phyloP scores from a whole-genome alignment of 2,113 vertebrate genomes.

The Balaeniceps rex region DNA sequence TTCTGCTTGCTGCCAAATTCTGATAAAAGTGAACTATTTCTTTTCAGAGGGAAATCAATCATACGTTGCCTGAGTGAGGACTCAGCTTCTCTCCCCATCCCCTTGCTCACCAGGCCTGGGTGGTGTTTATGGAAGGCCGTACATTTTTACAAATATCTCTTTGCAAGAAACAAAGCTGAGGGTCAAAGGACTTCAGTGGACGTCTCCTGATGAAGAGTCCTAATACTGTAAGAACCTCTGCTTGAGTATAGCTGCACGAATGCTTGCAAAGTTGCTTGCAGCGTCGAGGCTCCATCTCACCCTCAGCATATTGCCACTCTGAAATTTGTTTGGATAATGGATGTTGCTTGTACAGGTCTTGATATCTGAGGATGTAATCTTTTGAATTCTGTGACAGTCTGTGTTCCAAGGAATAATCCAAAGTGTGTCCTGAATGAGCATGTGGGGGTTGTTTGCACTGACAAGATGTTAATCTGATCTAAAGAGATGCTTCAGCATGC shows the following conservation, averaged over 20 bases:
- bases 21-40: not conserved
- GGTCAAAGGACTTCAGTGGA: not conserved
- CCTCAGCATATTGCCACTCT: not conserved
- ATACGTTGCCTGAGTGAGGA: not conserved
- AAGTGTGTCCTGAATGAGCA: not conserved
- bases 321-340: not conserved
- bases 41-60: not conserved
- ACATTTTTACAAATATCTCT: not conserved
- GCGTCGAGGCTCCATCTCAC: not conserved
- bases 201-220: not conserved
- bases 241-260: not conserved
- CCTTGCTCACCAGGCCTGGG: not conserved
- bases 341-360: not conserved
- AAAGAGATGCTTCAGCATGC: not conserved
- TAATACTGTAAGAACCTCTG: not conserved
- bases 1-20: not conserved
- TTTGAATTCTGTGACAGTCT: not conserved
- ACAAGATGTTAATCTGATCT: not conserved
- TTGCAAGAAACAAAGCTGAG: not conserved
- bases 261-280: not conserved
- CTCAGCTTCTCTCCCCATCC: not conserved
- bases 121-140: not conserved
- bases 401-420: not conserved
- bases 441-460: not conserved
- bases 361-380: not conserved